Evolutionary conservation across 2,888 invertebrate genomes (phyloP), one percentile per base, ranked within the genome.

Genomic region (Ormia ochracea): DNA sequence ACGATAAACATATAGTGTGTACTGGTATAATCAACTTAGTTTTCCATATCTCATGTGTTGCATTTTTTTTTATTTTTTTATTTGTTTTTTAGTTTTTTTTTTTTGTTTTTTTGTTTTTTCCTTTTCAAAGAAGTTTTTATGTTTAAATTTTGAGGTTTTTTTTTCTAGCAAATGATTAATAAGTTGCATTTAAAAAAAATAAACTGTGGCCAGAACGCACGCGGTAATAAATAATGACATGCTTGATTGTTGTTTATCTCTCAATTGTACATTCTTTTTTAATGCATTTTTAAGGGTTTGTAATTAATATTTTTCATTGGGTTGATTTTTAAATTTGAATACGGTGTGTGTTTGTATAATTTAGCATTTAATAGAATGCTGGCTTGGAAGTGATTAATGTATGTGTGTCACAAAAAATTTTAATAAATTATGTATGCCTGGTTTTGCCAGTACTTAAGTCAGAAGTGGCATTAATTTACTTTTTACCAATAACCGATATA

Each of bases 211-310:
- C 61, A 72, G 48, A 33, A 63, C 43, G 26, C 56, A 72, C 43
- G 26, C 56, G 76, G 68, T 63, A 61, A 76, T 73, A 80, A 80
- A 80, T 80, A 80, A 80, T 73, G 80, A 80, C 56, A 80, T 80
- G 80, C 72, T 68, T 80, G 80, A 76, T 80, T 80, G 76, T 73
- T 76, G 80, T 76, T 80, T 80, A 73, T 80, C 80, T 72, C 61
- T 68, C 56, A 14, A 10, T 31, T 56, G 56, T 66, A 26, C 66
- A 76, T 58, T 33, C 50, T 73, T 66, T n/a, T 65, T 76, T 72
- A 80, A 80, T 76, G 76, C 81, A 81, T 78, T 81, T 82, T 81
- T 77, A 82, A 81, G 79, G 79, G 82, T 81, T 80, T 81, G 79
- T 75, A 81, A 82, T 81, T 82, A 82, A 78, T 48, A 38, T 19